Evolutionary conservation across 1,140 invertebrate genomes (phyloP).

Genomic region (Leptinotarsa lineolata): DNA sequence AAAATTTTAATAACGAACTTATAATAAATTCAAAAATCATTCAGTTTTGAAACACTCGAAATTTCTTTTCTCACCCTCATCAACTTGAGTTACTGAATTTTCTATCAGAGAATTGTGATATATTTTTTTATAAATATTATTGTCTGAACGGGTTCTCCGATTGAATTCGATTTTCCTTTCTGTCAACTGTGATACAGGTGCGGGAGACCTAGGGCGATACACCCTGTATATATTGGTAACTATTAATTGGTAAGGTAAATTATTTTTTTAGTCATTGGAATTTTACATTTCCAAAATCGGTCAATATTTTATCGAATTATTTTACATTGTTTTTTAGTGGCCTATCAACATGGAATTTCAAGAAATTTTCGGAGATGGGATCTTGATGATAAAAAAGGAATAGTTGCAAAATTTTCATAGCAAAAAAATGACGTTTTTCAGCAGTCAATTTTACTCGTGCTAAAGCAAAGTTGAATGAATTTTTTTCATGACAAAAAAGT

Average conservation of each 20-base stretch:
- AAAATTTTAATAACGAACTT: too few species aligned
- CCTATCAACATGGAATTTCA: neutral
- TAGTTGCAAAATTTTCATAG: too few species aligned
- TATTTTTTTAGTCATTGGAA: slow-evolving; percentile 39
- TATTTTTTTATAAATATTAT: too few species aligned
- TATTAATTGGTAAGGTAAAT: slow-evolving; percentile 43
- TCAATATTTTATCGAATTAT: slow-evolving; percentile 9
- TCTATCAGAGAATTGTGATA: too few species aligned
- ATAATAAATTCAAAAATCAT: too few species aligned
- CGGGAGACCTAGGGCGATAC: slow-evolving; percentile 15
- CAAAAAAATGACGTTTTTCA: too few species aligned
- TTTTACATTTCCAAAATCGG: slow-evolving; percentile 28
- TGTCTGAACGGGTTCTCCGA: neutral
- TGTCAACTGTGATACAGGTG: slow-evolving; percentile 19
- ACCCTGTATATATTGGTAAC: slow-evolving; percentile 39
- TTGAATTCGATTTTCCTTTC: neutral
- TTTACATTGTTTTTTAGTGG: slow-evolving; percentile 16
- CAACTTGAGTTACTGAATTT: too few species aligned
- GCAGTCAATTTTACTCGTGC: too few species aligned
- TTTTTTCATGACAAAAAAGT: too few species aligned
- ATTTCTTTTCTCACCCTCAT: too few species aligned
- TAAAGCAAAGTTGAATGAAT: too few species aligned
- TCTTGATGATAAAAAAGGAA: neutral
- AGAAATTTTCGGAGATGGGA: neutral
- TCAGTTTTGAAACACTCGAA: too few species aligned